These are phyloP conservation scores for Cyanistes caeruleus DNA, from an alignment of 2,113 vertebrate genomes.

Conservation along the genomic window DNA sequence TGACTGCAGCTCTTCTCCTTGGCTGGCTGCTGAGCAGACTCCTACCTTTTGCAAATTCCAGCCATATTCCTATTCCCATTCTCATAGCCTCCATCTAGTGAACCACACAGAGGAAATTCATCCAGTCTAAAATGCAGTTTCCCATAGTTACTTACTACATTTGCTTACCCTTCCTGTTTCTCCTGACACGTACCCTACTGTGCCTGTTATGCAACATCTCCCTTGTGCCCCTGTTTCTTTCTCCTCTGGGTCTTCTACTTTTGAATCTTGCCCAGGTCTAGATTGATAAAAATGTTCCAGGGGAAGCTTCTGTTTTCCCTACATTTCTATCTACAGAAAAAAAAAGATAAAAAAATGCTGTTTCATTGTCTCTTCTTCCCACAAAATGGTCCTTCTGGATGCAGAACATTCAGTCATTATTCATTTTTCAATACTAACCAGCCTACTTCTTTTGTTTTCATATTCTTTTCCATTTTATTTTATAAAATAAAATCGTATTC, in stretches of 20 bases:
- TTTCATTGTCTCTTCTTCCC: no score
- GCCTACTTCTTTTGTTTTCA: not conserved
- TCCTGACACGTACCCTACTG: fast-evolving
- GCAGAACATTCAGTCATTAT: not conserved
- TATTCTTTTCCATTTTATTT: not conserved
- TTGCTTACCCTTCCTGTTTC: fast-evolving
- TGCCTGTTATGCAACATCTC: not conserved
- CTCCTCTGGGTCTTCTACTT: not conserved
- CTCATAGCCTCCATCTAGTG: not conserved
- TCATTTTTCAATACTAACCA: not conserved
- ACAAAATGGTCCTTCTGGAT: not conserved
- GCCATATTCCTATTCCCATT: not conserved
- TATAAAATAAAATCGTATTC: not conserved
- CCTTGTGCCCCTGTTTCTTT: not conserved
- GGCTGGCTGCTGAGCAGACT: not conserved
- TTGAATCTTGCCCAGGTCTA: not conserved
- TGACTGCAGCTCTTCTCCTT: not conserved
- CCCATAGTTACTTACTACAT: not conserved
- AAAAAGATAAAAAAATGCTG: not conserved
- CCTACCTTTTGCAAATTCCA: not conserved
- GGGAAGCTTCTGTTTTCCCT: not conserved
- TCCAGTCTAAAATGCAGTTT: not conserved
- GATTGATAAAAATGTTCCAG: not conserved
- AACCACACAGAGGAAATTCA: not conserved
- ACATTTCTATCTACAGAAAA: not conserved